These are phyloP conservation scores for Entosphenus tridentatus DNA, from an alignment of 2,113 vertebrate genomes.

Conservation along the genomic window DNA sequence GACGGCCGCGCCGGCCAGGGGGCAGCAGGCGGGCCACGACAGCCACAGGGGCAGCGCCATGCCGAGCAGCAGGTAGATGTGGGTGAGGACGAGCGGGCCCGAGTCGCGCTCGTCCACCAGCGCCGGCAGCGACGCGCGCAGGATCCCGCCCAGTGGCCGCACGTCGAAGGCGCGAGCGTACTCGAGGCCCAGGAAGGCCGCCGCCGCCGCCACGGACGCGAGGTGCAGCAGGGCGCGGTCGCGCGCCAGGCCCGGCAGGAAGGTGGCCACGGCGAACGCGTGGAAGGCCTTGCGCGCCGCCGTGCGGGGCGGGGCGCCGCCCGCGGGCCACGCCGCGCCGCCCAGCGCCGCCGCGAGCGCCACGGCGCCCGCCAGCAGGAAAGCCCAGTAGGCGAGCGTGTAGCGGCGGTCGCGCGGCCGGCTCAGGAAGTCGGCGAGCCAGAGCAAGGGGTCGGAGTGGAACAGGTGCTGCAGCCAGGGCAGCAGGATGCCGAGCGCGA, in stretches of 20 bases:
- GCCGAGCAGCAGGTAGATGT: slow-evolving; percentile 76
- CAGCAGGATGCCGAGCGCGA: not conserved
- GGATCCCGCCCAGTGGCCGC: slow-evolving; percentile 49
- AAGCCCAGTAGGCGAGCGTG: too few relatives aligned
- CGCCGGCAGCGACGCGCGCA: slow-evolving; percentile 48
- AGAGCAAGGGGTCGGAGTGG: slow-evolving; percentile 1
- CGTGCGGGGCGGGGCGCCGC: too few relatives aligned
- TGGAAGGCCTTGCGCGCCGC: slow-evolving; percentile 71
- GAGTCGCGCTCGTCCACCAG: slow-evolving; percentile 86
- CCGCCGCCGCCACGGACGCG: slow-evolving; percentile 51
- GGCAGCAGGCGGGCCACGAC: too few relatives aligned
- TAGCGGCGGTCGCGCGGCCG: not conserved
- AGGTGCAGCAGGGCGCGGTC: slow-evolving; percentile 58
- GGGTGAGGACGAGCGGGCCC: slow-evolving; percentile 78
- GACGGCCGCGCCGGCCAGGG: too few relatives aligned
- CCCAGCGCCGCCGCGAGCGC: too few relatives aligned
- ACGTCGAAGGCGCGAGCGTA: slow-evolving; percentile 72
- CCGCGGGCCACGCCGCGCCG: too few relatives aligned
- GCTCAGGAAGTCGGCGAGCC: not conserved
- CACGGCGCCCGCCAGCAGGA: too few relatives aligned
- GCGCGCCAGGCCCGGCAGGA: slow-evolving; percentile 54
- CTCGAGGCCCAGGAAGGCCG: slow-evolving; percentile 53
- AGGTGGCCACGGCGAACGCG: slow-evolving; percentile 64
- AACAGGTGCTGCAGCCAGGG: not conserved
- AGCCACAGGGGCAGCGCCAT: slow-evolving; percentile 47